Percentiles rank a stretch among this genome's conserved stretches.
These are phyloP conservation scores for Mormyrops attenuatus DNA, from an alignment of 2,797 vertebrate species.

Conservation along the genomic window DNA sequence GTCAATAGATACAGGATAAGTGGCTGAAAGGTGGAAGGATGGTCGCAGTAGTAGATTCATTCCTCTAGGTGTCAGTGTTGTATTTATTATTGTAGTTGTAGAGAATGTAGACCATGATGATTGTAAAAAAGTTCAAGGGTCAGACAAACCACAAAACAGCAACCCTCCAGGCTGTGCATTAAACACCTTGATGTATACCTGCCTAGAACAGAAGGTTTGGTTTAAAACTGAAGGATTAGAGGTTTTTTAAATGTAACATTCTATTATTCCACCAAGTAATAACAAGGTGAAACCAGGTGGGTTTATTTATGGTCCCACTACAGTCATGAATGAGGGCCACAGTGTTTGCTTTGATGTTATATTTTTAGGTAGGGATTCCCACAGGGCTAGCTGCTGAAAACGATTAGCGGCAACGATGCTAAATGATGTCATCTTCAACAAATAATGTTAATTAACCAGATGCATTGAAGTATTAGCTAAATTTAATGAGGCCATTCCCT, in stretches of 20 bases:
- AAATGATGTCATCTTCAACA: neutral
- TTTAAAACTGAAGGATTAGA: neutral
- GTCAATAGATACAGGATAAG: neutral
- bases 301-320: neutral
- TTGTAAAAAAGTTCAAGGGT: neutral
- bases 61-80: conserved; percentile 10
- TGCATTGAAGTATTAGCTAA: neutral
- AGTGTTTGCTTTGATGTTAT: neutral
- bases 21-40: neutral
- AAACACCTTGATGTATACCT: neutral
- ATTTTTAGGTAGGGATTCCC: neutral
- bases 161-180: neutral
- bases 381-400: neutral
- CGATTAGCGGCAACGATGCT: neutral
- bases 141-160: neutral
- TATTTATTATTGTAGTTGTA: neutral
- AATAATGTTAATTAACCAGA: neutral
- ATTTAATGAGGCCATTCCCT: neutral
- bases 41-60: neutral
- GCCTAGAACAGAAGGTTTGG: neutral
- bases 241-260: neutral
- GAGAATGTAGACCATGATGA: neutral
- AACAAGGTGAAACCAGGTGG: neutral
- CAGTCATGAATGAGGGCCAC: neutral
- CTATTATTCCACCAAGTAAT: neutral